These are phyloP conservation scores for Rhea pennata DNA, from an alignment of 2,113 vertebrate genomes.

Conservation along the genomic window DNA sequence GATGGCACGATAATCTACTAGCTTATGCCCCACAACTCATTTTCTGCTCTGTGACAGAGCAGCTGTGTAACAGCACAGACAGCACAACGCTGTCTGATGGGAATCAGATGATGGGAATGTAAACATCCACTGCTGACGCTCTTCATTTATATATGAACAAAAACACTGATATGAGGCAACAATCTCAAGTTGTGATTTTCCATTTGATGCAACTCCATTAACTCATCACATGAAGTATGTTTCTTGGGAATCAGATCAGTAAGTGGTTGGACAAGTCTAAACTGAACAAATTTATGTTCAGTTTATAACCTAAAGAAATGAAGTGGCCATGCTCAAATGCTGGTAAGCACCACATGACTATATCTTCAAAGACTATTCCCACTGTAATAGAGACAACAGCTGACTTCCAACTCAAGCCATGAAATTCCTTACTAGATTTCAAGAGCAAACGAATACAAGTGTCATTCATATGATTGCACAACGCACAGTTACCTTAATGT, in stretches of 20 bases:
- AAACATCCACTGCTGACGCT: background rate
- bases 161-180: background rate
- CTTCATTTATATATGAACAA: background rate
- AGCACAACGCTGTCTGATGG: background rate
- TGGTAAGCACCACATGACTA: background rate
- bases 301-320: background rate
- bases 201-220: background rate
- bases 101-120: background rate
- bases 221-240: background rate
- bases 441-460: background rate
- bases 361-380: background rate
- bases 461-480: background rate
- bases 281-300: background rate
- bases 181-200: background rate
- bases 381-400: background rate
- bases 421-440: background rate
- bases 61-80: background rate
- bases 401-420: background rate
- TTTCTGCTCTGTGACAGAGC: background rate
- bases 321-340: background rate
- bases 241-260: background rate
- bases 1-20: background rate
- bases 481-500: conserved; percentile 86
- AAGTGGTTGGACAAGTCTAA: background rate
- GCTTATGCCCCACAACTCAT: background rate